Conservation (phyloP, 2,888 invertebrate genomes). For the Drosophila rubida region DNA sequence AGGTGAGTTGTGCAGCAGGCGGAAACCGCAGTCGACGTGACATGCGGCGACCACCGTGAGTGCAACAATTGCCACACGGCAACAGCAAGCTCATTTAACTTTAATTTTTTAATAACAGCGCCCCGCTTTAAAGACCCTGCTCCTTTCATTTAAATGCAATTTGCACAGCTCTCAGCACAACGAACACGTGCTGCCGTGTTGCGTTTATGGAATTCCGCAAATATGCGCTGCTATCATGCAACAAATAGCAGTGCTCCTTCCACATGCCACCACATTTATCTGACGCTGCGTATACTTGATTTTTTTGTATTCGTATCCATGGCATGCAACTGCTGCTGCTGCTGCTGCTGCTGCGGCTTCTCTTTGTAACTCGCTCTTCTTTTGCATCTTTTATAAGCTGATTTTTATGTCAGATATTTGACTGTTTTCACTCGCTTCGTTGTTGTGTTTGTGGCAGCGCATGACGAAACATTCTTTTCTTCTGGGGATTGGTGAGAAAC, state of each 20-base stretch:
- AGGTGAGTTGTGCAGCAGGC: conserved; percentile 66
- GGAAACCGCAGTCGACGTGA: conserved; percentile 72
- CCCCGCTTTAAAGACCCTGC: conserved; percentile 54
- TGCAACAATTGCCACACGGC: conserved; percentile 38
- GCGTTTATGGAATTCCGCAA: conserved; percentile 64
- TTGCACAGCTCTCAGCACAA: conserved; percentile 28
- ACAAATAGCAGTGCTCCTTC: conserved; percentile 34
- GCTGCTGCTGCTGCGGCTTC: neutral
- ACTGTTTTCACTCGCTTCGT: conserved; percentile 1
- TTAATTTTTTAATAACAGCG: conserved; percentile 74
- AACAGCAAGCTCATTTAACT: conserved; percentile 66
- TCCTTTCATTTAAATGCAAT: conserved; percentile 58
- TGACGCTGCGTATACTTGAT: conserved; percentile 72
- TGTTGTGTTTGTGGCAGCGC: neutral
- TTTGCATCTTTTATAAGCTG: conserved; percentile 45
- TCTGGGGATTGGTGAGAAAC: conserved; percentile 37
- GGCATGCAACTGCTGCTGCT: no score
- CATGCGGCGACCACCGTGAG: conserved; percentile 73
- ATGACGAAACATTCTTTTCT: conserved; percentile 57
- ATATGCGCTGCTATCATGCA: conserved; percentile 45
- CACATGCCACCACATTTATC: conserved; percentile 34
- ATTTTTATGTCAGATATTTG: conserved; percentile 39
- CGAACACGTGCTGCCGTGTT: conserved; percentile 26
- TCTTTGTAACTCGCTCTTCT: conserved; percentile 12
- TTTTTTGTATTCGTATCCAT: conserved; percentile 14